phyloP scores from a whole-genome alignment of 2,113 vertebrate genomes.

The Chelonoidis abingdonii region DNA sequence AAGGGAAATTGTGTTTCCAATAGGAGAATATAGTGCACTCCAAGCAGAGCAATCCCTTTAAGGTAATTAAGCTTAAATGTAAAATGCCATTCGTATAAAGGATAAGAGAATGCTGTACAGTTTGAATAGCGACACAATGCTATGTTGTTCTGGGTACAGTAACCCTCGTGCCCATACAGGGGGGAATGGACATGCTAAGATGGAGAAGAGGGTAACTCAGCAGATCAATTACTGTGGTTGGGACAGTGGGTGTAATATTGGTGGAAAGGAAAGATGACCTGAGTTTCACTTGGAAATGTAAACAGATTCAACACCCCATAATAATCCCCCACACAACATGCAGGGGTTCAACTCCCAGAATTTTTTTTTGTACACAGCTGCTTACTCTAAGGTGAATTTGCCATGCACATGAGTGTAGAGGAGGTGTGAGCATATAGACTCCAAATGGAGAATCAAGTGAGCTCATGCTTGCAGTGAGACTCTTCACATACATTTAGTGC shows the following conservation, averaged over 20 bases:
- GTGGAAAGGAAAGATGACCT: not conserved
- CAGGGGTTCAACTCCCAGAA: too few species aligned
- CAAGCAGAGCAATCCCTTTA: not conserved
- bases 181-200: not conserved
- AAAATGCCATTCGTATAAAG: not conserved
- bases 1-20: conserved; percentile 36
- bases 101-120: not conserved
- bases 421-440: not conserved
- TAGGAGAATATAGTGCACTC: conserved; percentile 39
- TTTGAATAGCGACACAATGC: not conserved
- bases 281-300: not conserved
- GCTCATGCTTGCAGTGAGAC: not conserved
- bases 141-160: fast-evolving
- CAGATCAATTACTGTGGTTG: not conserved
- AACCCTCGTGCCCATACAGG: not conserved
- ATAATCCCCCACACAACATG: too few species aligned
- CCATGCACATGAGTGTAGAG: not conserved
- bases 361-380: not conserved
- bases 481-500: too few species aligned
- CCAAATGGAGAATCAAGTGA: not conserved
- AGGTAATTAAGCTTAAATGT: conserved; percentile 27
- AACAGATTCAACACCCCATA: not conserved
- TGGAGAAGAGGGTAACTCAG: not conserved
- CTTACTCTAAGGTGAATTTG: not conserved
- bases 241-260: not conserved